Evolutionary conservation across 2,888 invertebrate genomes (phyloP), one percentile per base, ranked within the genome.

Genomic region (Eupithecia dodoneata): DNA sequence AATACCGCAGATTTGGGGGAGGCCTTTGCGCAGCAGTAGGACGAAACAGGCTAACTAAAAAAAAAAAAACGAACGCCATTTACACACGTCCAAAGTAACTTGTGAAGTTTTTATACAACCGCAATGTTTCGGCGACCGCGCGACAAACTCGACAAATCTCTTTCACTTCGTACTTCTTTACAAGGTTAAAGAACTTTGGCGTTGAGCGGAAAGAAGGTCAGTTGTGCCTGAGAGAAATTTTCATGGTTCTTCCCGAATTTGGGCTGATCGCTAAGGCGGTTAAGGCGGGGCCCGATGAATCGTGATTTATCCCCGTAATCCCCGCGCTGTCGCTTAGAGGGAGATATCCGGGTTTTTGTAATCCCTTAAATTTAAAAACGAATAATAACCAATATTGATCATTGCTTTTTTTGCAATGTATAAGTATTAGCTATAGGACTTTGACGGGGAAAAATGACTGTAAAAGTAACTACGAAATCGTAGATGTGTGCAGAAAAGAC

Each of bases 221-320:
- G 47, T 70, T 6, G 47, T 47, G 73, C 47, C 63, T 76, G 72
- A 49, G 63, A 76, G 69, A 70, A 71, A 72, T 70, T 65, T 70
- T 52, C 70, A 76, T 72, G 67, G 65, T 30, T 45, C 70, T 49
- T 72, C 47, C 69, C 10, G 13, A 76, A 65, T 55, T 70, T 44
- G 30, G 70, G 70, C 45, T 73, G n/a, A 18, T 72, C 72, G 12
- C 67, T 69, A 44, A 49, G 71, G 76, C 52, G 12, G 44, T 63
- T 49, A 2, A 18, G 59, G 55, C 55, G 59, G 45, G 73, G 47
- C 18, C 66, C 65, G 67, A 69, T 74, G 74, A 74, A 55, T 42
- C 73, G 55, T 69, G 69, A 73, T 74, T 74, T 67, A 67, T 45
- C 5, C 45, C 52, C 18, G 45, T 49, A 30, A n/a, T 45, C 15